phyloP scores from a whole-genome alignment of 2,113 vertebrate genomes.

The Equus przewalskii region DNA sequence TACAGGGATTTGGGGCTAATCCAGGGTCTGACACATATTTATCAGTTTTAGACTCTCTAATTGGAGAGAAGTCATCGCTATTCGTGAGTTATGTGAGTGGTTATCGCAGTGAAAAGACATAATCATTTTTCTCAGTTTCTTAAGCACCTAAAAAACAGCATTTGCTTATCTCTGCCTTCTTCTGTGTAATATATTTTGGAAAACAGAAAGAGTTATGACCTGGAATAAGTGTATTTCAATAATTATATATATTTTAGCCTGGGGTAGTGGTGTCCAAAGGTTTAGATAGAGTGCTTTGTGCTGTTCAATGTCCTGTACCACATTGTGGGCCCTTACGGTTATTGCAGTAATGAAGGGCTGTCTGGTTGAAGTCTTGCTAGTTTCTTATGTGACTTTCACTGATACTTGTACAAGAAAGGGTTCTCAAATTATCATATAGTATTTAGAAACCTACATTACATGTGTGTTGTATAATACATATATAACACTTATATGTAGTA shows the following conservation, averaged over 20 bases:
- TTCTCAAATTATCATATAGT: not conserved
- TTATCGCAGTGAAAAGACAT: not conserved
- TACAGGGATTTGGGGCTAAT: not conserved
- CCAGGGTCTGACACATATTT: not conserved
- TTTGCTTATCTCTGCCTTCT: not conserved
- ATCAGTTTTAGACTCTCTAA: not conserved
- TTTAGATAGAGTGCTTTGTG: not conserved
- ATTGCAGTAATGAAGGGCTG: not conserved
- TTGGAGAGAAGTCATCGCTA: not conserved
- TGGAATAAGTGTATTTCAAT: not conserved
- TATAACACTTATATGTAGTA: not conserved
- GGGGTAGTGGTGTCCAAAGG: not conserved
- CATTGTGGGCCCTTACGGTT: not conserved
- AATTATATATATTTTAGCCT: not conserved
- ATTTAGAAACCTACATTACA: not conserved
- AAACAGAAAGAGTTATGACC: not conserved
- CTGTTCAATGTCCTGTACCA: not conserved
- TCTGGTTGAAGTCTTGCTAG: not conserved
- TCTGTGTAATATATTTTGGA: not conserved
- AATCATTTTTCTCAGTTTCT: not conserved
- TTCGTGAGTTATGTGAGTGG: not conserved
- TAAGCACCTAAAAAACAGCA: not conserved
- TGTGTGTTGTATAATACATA: not conserved
- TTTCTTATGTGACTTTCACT: conserved; percentile 18
- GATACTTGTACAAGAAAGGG: not conserved